These are phyloP conservation scores for Wiebesia pumilae DNA, from an alignment of 1,140 invertebrate genomes.

Conservation along the genomic window DNA sequence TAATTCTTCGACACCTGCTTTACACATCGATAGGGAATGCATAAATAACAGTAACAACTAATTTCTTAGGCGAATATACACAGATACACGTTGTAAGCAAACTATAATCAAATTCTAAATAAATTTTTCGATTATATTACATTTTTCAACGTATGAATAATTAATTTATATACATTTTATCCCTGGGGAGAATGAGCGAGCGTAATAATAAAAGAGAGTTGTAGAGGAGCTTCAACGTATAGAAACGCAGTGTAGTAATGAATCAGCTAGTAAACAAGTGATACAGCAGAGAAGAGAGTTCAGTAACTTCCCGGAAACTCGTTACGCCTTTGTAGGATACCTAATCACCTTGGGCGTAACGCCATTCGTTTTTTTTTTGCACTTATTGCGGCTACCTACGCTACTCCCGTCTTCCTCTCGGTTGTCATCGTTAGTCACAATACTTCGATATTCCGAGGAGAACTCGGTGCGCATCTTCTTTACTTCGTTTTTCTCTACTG, in stretches of 20 bases:
- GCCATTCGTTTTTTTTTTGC: background rate
- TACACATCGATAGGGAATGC: no score
- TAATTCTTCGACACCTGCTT: no score
- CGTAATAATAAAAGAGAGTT: background rate
- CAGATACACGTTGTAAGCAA: no score
- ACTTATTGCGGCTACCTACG: background rate
- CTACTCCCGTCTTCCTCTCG: background rate
- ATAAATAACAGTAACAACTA: no score
- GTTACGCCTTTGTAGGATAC: constrained; percentile 37
- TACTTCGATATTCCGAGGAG: background rate
- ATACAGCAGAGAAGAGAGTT: background rate
- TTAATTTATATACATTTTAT: no score
- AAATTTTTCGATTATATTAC: no score
- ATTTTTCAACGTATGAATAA: no score
- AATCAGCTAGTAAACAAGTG: background rate
- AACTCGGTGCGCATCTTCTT: background rate
- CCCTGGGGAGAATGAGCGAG: no score
- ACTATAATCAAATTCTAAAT: no score
- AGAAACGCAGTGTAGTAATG: background rate
- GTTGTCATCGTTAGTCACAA: constrained; percentile 1
- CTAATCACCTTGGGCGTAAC: constrained; percentile 15
- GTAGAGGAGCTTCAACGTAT: background rate
- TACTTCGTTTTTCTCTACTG: background rate
- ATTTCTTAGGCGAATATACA: no score
- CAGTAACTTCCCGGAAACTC: constrained; percentile 43